phyloP scores from a whole-genome alignment of 2,797 vertebrate genomes.

The Myoxocephalus aenaeus region DNA sequence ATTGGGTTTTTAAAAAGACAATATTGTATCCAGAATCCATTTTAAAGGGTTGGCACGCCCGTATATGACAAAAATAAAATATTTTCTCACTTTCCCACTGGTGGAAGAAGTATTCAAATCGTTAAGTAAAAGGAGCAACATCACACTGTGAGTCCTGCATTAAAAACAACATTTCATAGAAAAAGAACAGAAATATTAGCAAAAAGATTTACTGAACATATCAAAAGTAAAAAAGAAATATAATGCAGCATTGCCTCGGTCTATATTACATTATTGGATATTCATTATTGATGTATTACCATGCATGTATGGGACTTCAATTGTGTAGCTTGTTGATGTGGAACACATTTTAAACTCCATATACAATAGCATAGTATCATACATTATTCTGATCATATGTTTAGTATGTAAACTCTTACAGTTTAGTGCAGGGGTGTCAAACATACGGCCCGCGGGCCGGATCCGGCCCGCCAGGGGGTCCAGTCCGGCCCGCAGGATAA shows the following conservation, averaged over 20 bases:
- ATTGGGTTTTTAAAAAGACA: constrained; percentile 42
- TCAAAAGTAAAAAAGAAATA: neutral
- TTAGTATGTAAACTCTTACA: neutral
- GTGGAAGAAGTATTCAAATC: neutral
- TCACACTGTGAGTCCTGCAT: neutral
- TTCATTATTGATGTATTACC: neutral
- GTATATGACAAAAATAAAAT: constrained; percentile 17
- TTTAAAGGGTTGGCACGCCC: constrained; percentile 17
- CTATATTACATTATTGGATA: neutral
- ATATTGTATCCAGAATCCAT: constrained; percentile 29
- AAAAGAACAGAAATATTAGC: neutral
- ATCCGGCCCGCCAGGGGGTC: too few species aligned
- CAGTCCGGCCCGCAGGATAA: too few species aligned
- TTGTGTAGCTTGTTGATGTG: neutral
- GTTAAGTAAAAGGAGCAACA: neutral
- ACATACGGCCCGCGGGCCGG: too few species aligned
- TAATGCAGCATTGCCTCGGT: neutral
- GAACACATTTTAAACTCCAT: neutral
- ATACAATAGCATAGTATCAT: too few species aligned
- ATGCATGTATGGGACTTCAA: neutral
- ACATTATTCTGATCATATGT: neutral
- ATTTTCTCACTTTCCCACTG: neutral
- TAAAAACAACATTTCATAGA: too few species aligned
- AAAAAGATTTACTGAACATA: rapidly evolving
- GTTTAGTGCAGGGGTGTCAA: too few species aligned